Evolutionary conservation across 2,888 invertebrate species (phyloP).

Genomic region (Chouioia cunea): DNA sequence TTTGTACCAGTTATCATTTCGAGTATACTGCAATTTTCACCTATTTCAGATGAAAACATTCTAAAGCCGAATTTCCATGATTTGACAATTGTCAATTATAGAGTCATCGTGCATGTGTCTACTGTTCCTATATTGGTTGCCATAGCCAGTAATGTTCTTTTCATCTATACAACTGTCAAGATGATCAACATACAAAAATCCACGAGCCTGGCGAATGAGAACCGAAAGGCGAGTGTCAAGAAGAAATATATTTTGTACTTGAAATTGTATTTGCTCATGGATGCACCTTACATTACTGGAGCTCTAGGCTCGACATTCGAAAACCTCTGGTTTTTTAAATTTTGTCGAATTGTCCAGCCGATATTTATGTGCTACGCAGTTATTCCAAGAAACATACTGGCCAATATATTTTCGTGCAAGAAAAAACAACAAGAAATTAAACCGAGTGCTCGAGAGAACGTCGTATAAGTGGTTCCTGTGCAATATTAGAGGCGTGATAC

Average conservation of each 20-base stretch:
- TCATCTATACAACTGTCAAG: constrained; percentile 56
- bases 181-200: constrained; percentile 54
- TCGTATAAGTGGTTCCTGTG: too few relatives aligned
- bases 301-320: constrained; percentile 56
- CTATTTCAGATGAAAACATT: constrained; percentile 52
- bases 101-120: constrained; percentile 52
- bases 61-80: constrained; percentile 57
- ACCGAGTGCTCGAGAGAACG: too few relatives aligned
- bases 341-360: constrained; percentile 58
- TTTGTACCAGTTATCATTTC: constrained; percentile 51
- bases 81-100: constrained; percentile 49
- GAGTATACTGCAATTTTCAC: constrained; percentile 54
- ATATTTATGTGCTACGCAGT: constrained; percentile 57
- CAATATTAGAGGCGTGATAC: too few relatives aligned
- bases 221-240: constrained; percentile 50
- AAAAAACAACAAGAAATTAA: constrained; percentile 8
- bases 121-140: constrained; percentile 52
- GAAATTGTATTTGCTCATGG: constrained; percentile 58
- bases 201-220: constrained; percentile 49
- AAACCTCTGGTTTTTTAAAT: constrained; percentile 60
- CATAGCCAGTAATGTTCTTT: constrained; percentile 52
- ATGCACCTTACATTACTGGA: constrained; percentile 57
- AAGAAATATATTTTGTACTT: constrained; percentile 56
- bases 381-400: constrained; percentile 53
- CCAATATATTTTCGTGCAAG: not conserved